Base-by-base conservation (phyloP, 2,888 invertebrate genomes). In the Tortrix viridana region DNA sequence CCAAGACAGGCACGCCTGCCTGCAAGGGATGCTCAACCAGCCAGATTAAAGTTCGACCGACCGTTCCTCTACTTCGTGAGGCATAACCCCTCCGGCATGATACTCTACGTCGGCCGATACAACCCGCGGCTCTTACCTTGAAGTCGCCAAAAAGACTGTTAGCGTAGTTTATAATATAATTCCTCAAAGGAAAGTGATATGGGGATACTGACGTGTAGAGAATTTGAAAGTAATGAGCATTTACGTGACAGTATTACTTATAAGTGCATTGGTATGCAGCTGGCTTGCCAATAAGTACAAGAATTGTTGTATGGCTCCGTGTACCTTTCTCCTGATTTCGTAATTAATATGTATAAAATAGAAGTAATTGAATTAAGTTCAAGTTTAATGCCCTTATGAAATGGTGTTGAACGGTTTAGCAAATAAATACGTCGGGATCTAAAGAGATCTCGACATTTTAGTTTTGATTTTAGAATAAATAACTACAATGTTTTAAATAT, bases 11-110 rank as follows among this genome's bases (percentile, higher is more conserved):
- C 95, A 3, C 92, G 95, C 37, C 85, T 95, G 14, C 95, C 95
- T 0, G 95, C 96, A 54, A 92, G 93, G 62, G 95, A 94, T 53
- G 82, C 92, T 89, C 89, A 92, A 68, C 82, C 91, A 63, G 96
- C 96, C 5, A 93, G 97, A 78, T 92, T 98, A 77, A 95, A 96
- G 74, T 96, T 97, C 80, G 97, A 98, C 75, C 93, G 97, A 77
- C 97, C 97, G 0, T 98, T 98, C 93, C 91, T 98, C 23, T 98
- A 96, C 84, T 96, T 97, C 73, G 96, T 97, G 14, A 93, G 97
- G 77, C 97, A 98, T 85, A 97, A 97, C 85, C 97, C 97, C 1
- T 96, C 97, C n/a, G 97, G 97, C 66, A 94, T 97, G 91, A 96
- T 98, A 75, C 89, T 98, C 56, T 96, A 96, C 81, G 96, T 97